Base-by-base conservation (phyloP, 2,797 vertebrate genomes). In the Sternotherus odoratus region DNA sequence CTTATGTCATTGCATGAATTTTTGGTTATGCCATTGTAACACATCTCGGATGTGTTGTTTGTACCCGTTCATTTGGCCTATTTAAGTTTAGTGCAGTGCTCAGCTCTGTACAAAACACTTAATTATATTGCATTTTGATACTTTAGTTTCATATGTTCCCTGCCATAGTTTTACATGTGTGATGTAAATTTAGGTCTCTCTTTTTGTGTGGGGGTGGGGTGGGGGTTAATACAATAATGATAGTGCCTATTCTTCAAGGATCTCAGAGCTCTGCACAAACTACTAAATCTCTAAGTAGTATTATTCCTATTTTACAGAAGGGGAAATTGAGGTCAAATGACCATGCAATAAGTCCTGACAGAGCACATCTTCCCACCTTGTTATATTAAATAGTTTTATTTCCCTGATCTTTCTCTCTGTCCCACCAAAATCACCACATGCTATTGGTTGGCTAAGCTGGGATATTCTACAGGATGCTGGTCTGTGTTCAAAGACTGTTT, bases 291-390 rank as follows among this genome's bases (percentile, higher is more conserved):
- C 36, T 50, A 21, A 12, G 1, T 75, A 87, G 19, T 33, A 17
- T 5, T 86, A 46, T 16, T 81, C 28, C 85, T 33, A 48, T 77
- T 92, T 82, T 86, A 30, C 19, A 77, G n/a, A 85, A 46, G 2
- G 4, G 3, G 50, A 69, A 5, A 10, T 4, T 43, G 57, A 88
- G 28, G 50, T 69, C 83, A 77, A 77, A 80, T 53, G 36, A 77
- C 7, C 24, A 23, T 26, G 6, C 43, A 1, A 0, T 8, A 57
- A 57, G 8, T 78, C 39, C 13, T n/a, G 43, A 46, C 56, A 90
- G 56, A 84, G 63, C 49, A 30, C 33, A 36, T 63, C 72, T 93
- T 54, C 60, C 69, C 39, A 26, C 57, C 28, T 36, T 49, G n/a
- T 26, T 46, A 39, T 1, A 2, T 54, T 23, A 16, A 91, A 82